These are phyloP conservation scores for Patiria miniata DNA, from an alignment of 35 echinoderm and acorn worm species.

Conservation along the genomic window DNA sequence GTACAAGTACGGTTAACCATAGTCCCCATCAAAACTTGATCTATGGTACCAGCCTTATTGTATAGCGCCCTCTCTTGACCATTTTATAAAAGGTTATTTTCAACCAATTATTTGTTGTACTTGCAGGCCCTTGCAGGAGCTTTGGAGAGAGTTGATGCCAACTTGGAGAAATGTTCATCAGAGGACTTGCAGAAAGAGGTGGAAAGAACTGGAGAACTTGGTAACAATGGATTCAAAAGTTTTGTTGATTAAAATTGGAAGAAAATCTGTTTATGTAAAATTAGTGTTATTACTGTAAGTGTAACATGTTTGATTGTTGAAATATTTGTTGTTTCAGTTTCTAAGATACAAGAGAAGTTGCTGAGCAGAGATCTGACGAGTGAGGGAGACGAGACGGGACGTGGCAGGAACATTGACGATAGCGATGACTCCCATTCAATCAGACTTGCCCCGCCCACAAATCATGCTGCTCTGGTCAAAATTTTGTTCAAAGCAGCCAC, in stretches of 20 bases:
- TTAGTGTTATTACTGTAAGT: no score
- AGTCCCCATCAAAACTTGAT: no score
- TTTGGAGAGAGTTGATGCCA: not conserved
- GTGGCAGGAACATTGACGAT: no score
- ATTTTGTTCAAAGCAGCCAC: not conserved
- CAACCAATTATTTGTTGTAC: no score
- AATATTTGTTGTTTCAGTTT: not conserved
- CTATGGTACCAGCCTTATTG: no score
- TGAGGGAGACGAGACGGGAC: not conserved
- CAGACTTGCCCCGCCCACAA: not conserved
- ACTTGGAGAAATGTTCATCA: conserved; percentile 3
- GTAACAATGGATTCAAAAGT: not conserved
- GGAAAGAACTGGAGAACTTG: not conserved
- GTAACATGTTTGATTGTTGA: not conserved
- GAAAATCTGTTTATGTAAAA: no score
- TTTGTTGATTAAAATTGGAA: no score
- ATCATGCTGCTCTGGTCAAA: not conserved
- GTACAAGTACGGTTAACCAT: no score
- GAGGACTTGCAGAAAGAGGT: not conserved
- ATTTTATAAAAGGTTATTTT: no score
- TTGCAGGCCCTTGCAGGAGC: not conserved
- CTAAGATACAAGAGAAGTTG: not conserved
- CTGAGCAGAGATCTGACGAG: not conserved
- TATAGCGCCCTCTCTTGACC: no score
- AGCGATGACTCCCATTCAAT: no score